A percentile compares a stretch with the other conserved stretches of the same genome.
Evolutionary conservation across 1,140 invertebrate species (phyloP).

Genomic region (Dreissena rostriformis): DNA sequence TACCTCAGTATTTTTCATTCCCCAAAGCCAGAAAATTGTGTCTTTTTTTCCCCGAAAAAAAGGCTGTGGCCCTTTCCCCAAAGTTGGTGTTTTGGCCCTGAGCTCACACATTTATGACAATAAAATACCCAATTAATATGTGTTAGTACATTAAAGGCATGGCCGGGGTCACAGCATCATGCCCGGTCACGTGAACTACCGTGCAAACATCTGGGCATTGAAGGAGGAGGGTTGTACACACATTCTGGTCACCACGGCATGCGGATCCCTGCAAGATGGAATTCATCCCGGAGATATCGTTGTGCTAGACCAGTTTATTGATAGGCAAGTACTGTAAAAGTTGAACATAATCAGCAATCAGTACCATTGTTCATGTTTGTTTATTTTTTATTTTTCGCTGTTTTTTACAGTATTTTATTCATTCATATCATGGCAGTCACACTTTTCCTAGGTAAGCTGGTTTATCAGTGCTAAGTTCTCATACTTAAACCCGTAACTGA

Average conservation of each 20-base stretch:
- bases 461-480: neutral
- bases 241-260: slow-evolving; percentile 94
- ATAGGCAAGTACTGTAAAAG: slow-evolving; percentile 83
- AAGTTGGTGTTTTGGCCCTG: neutral
- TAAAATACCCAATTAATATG: neutral
- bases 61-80: too few relatives aligned
- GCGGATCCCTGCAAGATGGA: slow-evolving; percentile 94
- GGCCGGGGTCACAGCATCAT: slow-evolving; percentile 91
- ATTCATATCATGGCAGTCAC: neutral
- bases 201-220: slow-evolving; percentile 98
- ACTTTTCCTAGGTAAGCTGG: neutral
- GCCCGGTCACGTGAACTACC: slow-evolving; percentile 95
- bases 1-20: too few relatives aligned
- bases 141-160: slow-evolving; percentile 86
- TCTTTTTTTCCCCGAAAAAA: too few relatives aligned
- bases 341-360: too few relatives aligned
- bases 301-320: slow-evolving; percentile 96
- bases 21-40: too few relatives aligned
- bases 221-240: slow-evolving; percentile 94
- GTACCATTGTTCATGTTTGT: too few relatives aligned
- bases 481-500: neutral
- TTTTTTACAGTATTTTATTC: too few relatives aligned
- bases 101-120: too few relatives aligned
- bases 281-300: slow-evolving; percentile 95
- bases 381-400: too few relatives aligned